phyloP scores from a whole-genome alignment of 1,140 invertebrate species.

The Drosophila busckii region DNA sequence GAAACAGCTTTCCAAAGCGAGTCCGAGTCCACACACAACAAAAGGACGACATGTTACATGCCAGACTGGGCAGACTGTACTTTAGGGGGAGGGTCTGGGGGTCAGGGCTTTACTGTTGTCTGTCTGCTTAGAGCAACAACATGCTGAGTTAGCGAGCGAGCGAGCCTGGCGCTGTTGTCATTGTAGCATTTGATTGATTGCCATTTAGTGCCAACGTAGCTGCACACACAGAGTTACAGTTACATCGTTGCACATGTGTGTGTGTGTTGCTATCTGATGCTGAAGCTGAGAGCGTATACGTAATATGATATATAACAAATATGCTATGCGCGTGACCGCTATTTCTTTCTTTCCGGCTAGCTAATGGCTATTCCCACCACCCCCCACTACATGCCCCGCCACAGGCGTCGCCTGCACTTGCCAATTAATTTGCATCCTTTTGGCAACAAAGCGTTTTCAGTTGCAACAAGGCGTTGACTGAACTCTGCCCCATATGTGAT shows the following conservation, averaged over 20 bases:
- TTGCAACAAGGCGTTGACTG: slow-evolving; percentile 35
- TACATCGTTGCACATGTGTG: too few species aligned
- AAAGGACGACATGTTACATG: not conserved
- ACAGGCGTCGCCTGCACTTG: not conserved
- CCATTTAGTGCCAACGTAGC: slow-evolving; percentile 32
- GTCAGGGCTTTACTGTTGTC: too few species aligned
- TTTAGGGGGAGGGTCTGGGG: too few species aligned
- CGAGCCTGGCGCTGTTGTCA: too few species aligned
- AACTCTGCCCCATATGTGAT: not conserved
- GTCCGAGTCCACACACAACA: slow-evolving; percentile 1
- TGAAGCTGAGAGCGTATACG: slow-evolving; percentile 40
- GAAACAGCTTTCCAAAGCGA: slow-evolving; percentile 30
- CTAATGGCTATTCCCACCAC: not conserved
- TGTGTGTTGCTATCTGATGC: slow-evolving; percentile 21
- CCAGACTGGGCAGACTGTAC: too few species aligned
- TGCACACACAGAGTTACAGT: too few species aligned
- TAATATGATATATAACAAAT: slow-evolving; percentile 63
- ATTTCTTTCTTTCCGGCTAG: slow-evolving; percentile 17
- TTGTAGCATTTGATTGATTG: slow-evolving; percentile 66
- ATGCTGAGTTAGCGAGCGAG: too few species aligned
- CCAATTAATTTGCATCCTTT: slow-evolving; percentile 62
- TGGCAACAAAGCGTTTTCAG: slow-evolving; percentile 36
- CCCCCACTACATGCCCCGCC: not conserved
- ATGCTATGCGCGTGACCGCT: slow-evolving; percentile 45
- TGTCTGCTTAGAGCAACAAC: too few species aligned